Evolutionary conservation across 2,113 vertebrate species (phyloP).

Genomic region (Syngnathoides biaculeatus): DNA sequence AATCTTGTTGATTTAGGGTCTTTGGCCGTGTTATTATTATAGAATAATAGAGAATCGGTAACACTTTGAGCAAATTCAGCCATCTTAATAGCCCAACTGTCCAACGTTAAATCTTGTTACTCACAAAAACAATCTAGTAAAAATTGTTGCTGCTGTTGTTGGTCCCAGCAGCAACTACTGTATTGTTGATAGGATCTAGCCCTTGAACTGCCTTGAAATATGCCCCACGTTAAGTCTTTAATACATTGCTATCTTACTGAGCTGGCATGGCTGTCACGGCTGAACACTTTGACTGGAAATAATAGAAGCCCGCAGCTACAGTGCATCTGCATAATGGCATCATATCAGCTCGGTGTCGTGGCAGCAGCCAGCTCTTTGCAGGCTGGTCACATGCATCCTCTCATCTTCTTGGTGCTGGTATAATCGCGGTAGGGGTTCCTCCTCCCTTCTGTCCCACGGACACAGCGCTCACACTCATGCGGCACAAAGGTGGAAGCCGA

Average conservation of each 20-base stretch:
- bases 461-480: conserved; percentile 8
- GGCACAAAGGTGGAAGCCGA: conserved; percentile 22
- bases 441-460: conserved; percentile 18
- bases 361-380: conserved; percentile 45
- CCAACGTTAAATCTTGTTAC: no score
- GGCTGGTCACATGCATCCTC: conserved; percentile 55
- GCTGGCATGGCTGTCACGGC: conserved; percentile 17
- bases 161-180: neutral
- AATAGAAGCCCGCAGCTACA: conserved; percentile 25
- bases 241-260: conserved; percentile 12
- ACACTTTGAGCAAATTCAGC: neutral
- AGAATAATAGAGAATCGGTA: neutral
- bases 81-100: no score
- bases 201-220: conserved; percentile 1
- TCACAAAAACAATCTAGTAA: neutral
- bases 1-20: neutral
- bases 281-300: conserved; percentile 27
- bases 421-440: conserved; percentile 47
- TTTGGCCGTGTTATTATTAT: neutral
- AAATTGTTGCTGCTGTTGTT: neutral
- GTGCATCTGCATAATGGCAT: conserved; percentile 23
- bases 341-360: conserved; percentile 19
- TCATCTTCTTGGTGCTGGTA: conserved; percentile 47
- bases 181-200: neutral
- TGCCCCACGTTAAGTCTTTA: conserved; percentile 30